Conservation (phyloP, 2,797 vertebrate genomes). For the Trichosurus vulpecula region DNA sequence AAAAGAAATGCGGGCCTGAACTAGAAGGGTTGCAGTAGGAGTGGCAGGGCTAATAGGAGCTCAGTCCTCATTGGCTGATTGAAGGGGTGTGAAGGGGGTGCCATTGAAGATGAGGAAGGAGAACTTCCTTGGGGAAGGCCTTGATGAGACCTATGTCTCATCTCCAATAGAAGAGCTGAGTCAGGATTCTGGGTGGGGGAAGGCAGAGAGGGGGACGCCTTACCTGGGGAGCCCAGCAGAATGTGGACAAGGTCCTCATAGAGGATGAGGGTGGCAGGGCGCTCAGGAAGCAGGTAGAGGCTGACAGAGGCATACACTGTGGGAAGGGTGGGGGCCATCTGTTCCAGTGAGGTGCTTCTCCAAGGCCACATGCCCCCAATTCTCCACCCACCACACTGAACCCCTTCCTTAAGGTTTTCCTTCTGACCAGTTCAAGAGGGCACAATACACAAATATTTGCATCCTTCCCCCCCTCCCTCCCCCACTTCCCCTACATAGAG, state of each 20-base stretch:
- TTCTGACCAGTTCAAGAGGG: background rate
- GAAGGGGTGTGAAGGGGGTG: background rate
- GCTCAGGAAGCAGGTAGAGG: slow-evolving; percentile 94
- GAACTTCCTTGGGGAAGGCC: background rate
- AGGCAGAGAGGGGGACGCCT: slow-evolving; percentile 39
- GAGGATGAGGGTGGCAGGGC: slow-evolving; percentile 96
- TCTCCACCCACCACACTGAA: background rate
- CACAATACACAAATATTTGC: background rate
- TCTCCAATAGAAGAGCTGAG: background rate
- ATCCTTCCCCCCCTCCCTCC: background rate
- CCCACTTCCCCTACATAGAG: background rate
- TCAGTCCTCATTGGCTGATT: background rate
- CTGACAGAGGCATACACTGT: slow-evolving; percentile 94
- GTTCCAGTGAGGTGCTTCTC: slow-evolving; percentile 19
- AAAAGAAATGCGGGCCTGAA: background rate
- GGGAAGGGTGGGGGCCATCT: background rate
- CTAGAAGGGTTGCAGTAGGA: background rate
- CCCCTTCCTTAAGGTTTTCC: background rate
- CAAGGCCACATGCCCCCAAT: background rate
- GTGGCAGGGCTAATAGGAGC: background rate
- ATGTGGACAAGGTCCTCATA: slow-evolving; percentile 97
- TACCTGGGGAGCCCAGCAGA: slow-evolving; percentile 95
- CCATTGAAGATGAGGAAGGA: background rate
- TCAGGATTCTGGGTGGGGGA: background rate
- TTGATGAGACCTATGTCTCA: background rate